Evolutionary conservation across 2,888 invertebrate genomes (phyloP).

Genomic region (Pseudolycoriella hygida): DNA sequence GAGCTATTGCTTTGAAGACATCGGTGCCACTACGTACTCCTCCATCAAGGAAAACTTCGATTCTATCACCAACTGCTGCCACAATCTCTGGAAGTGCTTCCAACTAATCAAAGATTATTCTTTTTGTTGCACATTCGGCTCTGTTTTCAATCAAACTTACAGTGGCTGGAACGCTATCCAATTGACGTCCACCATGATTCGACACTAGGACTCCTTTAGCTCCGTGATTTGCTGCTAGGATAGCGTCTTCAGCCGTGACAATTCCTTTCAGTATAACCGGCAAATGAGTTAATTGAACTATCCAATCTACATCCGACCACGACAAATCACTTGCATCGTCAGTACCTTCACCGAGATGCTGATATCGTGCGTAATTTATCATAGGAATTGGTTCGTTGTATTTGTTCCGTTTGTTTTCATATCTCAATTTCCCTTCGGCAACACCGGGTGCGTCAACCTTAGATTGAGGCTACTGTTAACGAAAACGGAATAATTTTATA

Average conservation of each 20-base stretch:
- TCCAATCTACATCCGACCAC: constrained; percentile 77
- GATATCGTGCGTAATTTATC: too few relatives aligned
- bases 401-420: too few relatives aligned
- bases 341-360: constrained; percentile 19
- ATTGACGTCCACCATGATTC: constrained; percentile 84
- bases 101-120: constrained; percentile 34
- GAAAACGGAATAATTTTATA: constrained; percentile 17
- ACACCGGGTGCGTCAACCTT: too few relatives aligned
- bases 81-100: constrained; percentile 68
- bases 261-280: constrained; percentile 79
- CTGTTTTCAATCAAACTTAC: constrained; percentile 25
- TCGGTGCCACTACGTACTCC: constrained; percentile 76
- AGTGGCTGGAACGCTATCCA: constrained; percentile 70
- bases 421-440: too few relatives aligned
- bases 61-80: constrained; percentile 46
- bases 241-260: constrained; percentile 71
- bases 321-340: constrained; percentile 69
- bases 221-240: constrained; percentile 52
- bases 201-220: constrained; percentile 73
- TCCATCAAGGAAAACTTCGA: constrained; percentile 75
- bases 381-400: too few relatives aligned
- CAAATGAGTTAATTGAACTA: constrained; percentile 55
- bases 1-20: constrained; percentile 74
- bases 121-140: neutral
- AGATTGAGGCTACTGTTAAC: too few relatives aligned